These are phyloP conservation scores for Heliocidaris tuberculata DNA, from an alignment of 35 echinoderm and acorn worm genomes.

Conservation along the genomic window DNA sequence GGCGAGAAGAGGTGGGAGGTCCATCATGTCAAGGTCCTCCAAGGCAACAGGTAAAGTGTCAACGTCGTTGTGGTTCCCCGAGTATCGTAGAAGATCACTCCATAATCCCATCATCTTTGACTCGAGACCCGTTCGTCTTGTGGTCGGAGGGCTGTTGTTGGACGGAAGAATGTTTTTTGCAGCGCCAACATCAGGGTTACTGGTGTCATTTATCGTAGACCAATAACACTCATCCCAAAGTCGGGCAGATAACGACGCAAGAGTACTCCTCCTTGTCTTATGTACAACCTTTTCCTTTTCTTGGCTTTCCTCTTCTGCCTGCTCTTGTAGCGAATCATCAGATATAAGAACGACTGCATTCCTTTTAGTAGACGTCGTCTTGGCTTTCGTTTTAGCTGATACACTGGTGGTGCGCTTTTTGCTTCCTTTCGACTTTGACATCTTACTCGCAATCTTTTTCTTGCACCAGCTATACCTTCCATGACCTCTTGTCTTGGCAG, in stretches of 20 bases:
- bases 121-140: constrained; percentile 2
- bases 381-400: background rate
- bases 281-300: background rate
- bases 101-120: constrained; percentile 22
- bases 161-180: background rate
- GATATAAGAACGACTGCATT: background rate
- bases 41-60: background rate
- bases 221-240: constrained; percentile 44
- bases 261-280: constrained; percentile 25
- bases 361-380: background rate
- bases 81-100: constrained; percentile 16
- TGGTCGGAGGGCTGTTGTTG: constrained; percentile 32
- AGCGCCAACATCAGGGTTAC: no score
- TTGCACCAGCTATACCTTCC: constrained; percentile 1
- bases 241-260: constrained; percentile 31
- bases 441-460: background rate
- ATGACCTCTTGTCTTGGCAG: constrained; percentile 1
- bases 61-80: background rate
- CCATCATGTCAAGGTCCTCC: background rate
- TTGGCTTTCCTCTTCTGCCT: background rate
- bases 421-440: background rate
- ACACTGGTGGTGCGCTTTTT: background rate
- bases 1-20: background rate
- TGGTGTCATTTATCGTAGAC: constrained; percentile 25
- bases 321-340: background rate